Evolutionary conservation across 2,797 vertebrate species (phyloP).

Genomic region (Platyrinchus mystaceus): DNA sequence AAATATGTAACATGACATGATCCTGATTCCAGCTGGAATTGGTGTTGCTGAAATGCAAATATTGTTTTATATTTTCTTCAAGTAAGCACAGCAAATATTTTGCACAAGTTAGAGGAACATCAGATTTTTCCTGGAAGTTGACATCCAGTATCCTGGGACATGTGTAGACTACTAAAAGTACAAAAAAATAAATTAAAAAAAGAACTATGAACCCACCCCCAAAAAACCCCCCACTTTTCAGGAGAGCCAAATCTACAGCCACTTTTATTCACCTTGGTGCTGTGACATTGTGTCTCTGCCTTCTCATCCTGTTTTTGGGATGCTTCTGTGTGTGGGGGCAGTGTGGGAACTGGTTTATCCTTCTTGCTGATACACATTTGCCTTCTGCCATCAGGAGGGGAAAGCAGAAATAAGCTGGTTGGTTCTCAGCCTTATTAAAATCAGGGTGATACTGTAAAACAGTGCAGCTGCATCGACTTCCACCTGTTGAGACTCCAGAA

Average conservation of each 20-base stretch:
- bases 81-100: background rate
- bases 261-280: background rate
- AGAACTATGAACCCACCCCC: background rate
- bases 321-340: fast-evolving
- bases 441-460: background rate
- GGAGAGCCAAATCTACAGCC: background rate
- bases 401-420: background rate
- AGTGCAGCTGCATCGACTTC: background rate
- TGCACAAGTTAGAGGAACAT: background rate
- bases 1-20: fast-evolving
- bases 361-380: background rate
- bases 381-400: background rate
- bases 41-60: background rate
- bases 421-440: background rate
- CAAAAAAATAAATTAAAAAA: background rate
- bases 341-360: background rate
- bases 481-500: background rate
- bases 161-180: background rate
- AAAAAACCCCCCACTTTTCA: fast-evolving
- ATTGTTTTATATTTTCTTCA: background rate
- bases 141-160: background rate
- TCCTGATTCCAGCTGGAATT: background rate
- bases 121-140: background rate
- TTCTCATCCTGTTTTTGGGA: background rate
- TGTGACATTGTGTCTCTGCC: background rate